phyloP scores from a whole-genome alignment of 2,113 vertebrate genomes.

The Melospiza georgiana region DNA sequence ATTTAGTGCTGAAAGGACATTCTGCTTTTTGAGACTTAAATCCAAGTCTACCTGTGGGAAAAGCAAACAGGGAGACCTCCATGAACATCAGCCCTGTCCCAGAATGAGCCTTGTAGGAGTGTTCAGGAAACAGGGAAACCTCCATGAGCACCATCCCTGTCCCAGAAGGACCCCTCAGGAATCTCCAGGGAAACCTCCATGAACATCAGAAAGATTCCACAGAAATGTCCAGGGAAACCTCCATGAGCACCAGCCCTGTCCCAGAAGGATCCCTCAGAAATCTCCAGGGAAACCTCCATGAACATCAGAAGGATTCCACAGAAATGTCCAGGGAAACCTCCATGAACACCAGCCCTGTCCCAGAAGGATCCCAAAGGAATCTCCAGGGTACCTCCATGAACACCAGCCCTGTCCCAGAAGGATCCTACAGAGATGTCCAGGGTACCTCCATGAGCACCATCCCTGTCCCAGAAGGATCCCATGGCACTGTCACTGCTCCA shows the following conservation, averaged over 20 bases:
- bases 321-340: too few species aligned
- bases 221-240: neutral
- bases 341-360: too few species aligned
- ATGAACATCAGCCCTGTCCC: too few species aligned
- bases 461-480: neutral
- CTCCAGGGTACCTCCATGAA: neutral
- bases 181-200: too few species aligned
- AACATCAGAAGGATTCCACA: too few species aligned
- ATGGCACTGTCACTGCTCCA: neutral
- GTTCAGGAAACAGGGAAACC: neutral
- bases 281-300: too few species aligned
- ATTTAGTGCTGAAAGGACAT: neutral
- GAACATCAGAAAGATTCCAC: too few species aligned
- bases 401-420: too few species aligned
- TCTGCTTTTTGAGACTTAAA: neutral
- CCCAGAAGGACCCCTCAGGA: neutral
- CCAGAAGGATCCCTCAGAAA: too few species aligned
- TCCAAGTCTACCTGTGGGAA: neutral
- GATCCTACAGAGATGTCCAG: accelerated
- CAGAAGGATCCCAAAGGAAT: neutral
- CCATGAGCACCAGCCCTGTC: too few species aligned
- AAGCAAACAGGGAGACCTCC: neutral
- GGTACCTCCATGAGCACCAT: accelerated
- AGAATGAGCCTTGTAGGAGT: neutral
- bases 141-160: accelerated